Base-by-base conservation (phyloP, 2,113 vertebrate species). In the Tricholaema leucomelas region DNA sequence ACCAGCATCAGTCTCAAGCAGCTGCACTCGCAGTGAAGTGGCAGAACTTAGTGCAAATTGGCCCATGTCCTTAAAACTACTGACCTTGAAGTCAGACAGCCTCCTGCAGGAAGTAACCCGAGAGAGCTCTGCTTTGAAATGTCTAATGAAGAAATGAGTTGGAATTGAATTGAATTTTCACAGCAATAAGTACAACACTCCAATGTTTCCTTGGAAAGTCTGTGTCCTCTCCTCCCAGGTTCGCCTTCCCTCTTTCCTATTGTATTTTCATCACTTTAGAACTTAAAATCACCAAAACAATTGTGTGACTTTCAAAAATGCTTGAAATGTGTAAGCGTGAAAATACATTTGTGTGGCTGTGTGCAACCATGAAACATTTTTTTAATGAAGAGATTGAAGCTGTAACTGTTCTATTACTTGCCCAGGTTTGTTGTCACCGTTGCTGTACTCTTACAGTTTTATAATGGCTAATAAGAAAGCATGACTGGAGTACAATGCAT, bases 261-360 rank as follows among this genome's bases (percentile, higher is more conserved):
- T 69, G 16, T 40, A 81, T 87, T 91, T 88, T 76, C 71, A 88
- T 85, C 81, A 92, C 87, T 92, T 96, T 93, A 73, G 69, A 86
- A 94, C 75, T 84, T 81, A 92, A 92, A 92, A 91, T 94, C 69
- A 60, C 90, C 78, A 94, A 93, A 96, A 85, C 65, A 76, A 93
- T 60, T 70, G 78, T 93, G 79, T 93, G 81, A 85, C 91, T 92
- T 85, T 94, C 54, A 79, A 94, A 94, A 94, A 87, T 30, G 84
- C 76, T 85, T 85, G 72, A 93, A 76, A 91, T 8, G 44, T 60
- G 40, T 67, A 80, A 81, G 78, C 77, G 4, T 91, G 85, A 89
- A 96, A 93, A 92, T 80, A 91, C 78, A 91, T 91, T 94, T 85
- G 71, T 81, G 71, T 90, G 91, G 48, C 52, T 86, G 38, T 67